Percentiles rank a stretch among this genome's conserved stretches.
Evolutionary conservation across 2,888 invertebrate genomes (phyloP).

Genomic region (Eristalinus aeneus): DNA sequence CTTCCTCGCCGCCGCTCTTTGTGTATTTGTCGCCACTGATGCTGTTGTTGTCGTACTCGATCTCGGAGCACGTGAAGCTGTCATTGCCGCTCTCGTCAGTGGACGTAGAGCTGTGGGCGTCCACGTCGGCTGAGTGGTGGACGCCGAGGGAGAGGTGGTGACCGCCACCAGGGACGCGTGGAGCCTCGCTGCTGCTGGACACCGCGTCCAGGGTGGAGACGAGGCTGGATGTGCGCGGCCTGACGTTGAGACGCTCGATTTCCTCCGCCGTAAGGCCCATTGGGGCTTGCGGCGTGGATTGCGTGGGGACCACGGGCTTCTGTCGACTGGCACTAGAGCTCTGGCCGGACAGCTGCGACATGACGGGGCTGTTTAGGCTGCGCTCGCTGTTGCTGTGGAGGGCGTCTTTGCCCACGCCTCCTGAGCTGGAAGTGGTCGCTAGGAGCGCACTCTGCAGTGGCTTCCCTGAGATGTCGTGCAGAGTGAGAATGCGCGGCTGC

Average conservation of each 20-base stretch:
- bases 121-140: constrained; percentile 87
- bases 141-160: constrained; percentile 87
- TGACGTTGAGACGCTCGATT: constrained; percentile 93
- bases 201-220: constrained; percentile 96
- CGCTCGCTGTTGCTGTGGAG: constrained; percentile 95
- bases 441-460: constrained; percentile 93
- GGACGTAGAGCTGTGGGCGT: constrained; percentile 89
- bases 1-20: constrained; percentile 84
- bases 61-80: constrained; percentile 98
- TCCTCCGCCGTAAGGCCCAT: constrained; percentile 96
- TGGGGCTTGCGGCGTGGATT: constrained; percentile 87
- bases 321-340: constrained; percentile 91
- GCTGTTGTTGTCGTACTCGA: constrained; percentile 96
- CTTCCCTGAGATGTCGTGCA: constrained; percentile 96
- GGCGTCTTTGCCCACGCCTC: constrained; percentile 93
- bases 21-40: constrained; percentile 88
- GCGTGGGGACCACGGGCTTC: constrained; percentile 85
- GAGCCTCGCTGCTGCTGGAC: constrained; percentile 93
- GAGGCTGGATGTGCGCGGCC: constrained; percentile 93
- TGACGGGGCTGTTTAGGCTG: constrained; percentile 94
- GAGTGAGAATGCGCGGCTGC: constrained; percentile 94
- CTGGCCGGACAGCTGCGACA: constrained; percentile 94
- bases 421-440: constrained; percentile 94
- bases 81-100: constrained; percentile 97
- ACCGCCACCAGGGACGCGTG: constrained; percentile 85